phyloP scores from a whole-genome alignment of 2,113 vertebrate genomes.

The Hepsetus odoe region DNA sequence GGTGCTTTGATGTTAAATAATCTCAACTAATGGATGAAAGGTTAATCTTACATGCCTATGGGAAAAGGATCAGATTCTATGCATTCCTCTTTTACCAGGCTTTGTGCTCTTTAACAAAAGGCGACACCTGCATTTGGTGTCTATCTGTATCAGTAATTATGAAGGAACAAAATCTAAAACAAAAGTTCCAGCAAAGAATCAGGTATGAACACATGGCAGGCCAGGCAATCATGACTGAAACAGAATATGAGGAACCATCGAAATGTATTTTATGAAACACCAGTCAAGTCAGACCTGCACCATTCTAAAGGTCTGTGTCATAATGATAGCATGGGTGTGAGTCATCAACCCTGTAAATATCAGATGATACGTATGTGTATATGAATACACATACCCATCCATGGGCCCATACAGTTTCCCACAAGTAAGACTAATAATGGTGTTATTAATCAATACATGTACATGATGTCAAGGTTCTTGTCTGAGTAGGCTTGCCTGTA shows the following conservation, averaged over 20 bases:
- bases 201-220: slow-evolving; percentile 25
- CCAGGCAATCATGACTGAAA: slow-evolving; percentile 32
- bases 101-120: neutral
- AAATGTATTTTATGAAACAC: slow-evolving; percentile 33
- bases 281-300: slow-evolving; percentile 36
- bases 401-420: neutral
- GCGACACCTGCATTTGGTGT: slow-evolving; percentile 19
- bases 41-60: neutral
- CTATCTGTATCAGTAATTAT: neutral
- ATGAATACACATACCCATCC: slow-evolving; percentile 1
- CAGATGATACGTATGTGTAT: neutral
- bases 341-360: slow-evolving; percentile 15
- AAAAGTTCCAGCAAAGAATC: slow-evolving; percentile 10
- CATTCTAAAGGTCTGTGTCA: neutral
- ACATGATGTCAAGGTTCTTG: neutral
- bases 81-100: neutral
- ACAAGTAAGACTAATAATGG: neutral
- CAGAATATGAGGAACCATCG: slow-evolving; percentile 55
- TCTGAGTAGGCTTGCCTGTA: neutral
- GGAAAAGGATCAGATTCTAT: neutral
- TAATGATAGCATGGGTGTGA: slow-evolving; percentile 36
- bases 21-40: neutral
- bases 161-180: slow-evolving; percentile 4
- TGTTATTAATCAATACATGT: neutral
- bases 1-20: slow-evolving; percentile 49